Conservation (phyloP, 2,113 vertebrate genomes). For the Neotragus moschatus region DNA sequence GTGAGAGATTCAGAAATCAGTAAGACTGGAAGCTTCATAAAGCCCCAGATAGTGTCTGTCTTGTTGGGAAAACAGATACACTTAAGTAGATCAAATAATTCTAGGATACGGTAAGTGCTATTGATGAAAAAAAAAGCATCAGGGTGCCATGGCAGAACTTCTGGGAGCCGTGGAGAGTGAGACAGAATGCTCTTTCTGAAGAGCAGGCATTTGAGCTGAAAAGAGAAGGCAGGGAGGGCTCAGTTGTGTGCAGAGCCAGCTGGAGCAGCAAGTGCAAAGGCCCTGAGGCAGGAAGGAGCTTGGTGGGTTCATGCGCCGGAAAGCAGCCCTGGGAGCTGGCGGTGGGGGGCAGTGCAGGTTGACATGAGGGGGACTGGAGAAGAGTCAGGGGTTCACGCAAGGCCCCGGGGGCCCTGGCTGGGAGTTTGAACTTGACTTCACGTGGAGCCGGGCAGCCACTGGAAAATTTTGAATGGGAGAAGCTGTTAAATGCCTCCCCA, state of each 20-base stretch:
- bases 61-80: not conserved
- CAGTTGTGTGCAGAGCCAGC: rapidly evolving
- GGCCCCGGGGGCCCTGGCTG: not conserved
- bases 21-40: not conserved
- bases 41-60: not conserved
- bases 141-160: not conserved
- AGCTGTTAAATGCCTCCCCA: not conserved
- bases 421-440: not conserved
- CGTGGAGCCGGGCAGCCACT: rapidly evolving
- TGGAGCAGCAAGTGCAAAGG: not conserved
- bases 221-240: not conserved
- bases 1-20: not conserved
- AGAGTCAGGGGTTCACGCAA: not conserved
- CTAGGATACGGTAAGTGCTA: not conserved
- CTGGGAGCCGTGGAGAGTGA: not conserved
- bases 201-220: not conserved
- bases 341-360: not conserved
- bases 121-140: not conserved
- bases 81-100: not conserved
- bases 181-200: not conserved
- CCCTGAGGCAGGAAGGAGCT: not conserved
- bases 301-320: rapidly evolving
- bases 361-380: rapidly evolving
- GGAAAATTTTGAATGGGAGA: not conserved
- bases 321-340: not conserved